These are phyloP conservation scores for Potamilus streckersoni DNA, from an alignment of 1,140 invertebrate genomes.

Conservation along the genomic window DNA sequence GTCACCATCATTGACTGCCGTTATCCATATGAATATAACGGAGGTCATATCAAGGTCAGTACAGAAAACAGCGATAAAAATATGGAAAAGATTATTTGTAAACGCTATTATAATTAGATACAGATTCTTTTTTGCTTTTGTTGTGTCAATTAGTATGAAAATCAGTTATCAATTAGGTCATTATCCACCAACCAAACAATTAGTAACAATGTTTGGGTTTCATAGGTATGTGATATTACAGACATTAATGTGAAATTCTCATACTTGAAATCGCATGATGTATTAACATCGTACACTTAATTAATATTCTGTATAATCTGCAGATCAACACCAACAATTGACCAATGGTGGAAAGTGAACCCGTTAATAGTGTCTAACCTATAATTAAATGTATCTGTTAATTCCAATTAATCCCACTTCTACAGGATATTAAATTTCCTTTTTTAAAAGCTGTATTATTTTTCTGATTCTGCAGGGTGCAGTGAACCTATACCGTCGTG, in stretches of 20 bases:
- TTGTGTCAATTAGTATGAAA: not conserved
- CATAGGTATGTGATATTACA: no score
- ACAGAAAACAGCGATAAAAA: not conserved
- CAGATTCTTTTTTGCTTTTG: not conserved
- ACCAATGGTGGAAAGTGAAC: no score
- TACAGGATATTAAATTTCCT: not conserved
- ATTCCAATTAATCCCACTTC: not conserved
- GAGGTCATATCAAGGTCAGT: slow-evolving; percentile 84
- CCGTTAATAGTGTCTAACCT: no score
- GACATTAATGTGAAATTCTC: no score
- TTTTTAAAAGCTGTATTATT: slow-evolving; percentile 4
- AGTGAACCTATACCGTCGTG: slow-evolving; percentile 84
- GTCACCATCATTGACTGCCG: slow-evolving; percentile 72
- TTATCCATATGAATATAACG: slow-evolving; percentile 96
- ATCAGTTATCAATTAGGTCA: not conserved
- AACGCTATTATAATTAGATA: not conserved
- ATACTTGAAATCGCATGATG: no score
- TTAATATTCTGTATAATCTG: no score
- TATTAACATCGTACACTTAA: no score
- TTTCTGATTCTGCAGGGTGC: slow-evolving; percentile 72
- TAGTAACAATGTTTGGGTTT: no score
- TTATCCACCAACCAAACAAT: not conserved
- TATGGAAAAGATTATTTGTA: not conserved
- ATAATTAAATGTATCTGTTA: no score
- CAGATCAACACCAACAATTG: no score